Evolutionary conservation across 2,888 invertebrate genomes (phyloP).

Genomic region (Rhingia campestris): DNA sequence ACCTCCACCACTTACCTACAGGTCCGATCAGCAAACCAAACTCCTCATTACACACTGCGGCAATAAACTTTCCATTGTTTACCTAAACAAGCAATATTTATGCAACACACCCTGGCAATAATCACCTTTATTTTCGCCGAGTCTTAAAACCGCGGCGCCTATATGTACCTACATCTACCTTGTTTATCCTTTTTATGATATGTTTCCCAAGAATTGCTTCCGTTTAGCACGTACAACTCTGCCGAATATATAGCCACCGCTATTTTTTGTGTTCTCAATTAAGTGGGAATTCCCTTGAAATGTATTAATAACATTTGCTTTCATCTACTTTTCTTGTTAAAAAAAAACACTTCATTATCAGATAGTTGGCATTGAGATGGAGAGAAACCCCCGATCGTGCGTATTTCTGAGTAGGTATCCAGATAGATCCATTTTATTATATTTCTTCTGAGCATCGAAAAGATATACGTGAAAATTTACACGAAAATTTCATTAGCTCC

Average conservation of each 20-base stretch:
- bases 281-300: constrained; percentile 43
- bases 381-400: not conserved
- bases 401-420: constrained; percentile 9
- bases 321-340: constrained; percentile 27
- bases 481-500: constrained; percentile 38
- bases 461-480: constrained; percentile 40
- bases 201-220: not conserved
- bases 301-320: constrained; percentile 36
- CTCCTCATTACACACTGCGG: too few relatives aligned
- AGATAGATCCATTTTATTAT: constrained; percentile 7
- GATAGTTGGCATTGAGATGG: constrained; percentile 28
- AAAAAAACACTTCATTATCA: constrained; percentile 2
- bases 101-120: not conserved
- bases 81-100: not conserved
- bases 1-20: too few relatives aligned
- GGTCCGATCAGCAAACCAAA: too few relatives aligned
- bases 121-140: not conserved
- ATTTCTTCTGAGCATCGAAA: constrained; percentile 5
- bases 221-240: constrained; percentile 26
- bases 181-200: constrained; percentile 6
- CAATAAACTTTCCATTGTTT: too few relatives aligned
- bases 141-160: not conserved
- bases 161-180: not conserved
- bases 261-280: constrained; percentile 20
- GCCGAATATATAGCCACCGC: constrained; percentile 20